Base-by-base conservation (phyloP, 2,797 vertebrate species). In the Rhabdophis nuchalis region DNA sequence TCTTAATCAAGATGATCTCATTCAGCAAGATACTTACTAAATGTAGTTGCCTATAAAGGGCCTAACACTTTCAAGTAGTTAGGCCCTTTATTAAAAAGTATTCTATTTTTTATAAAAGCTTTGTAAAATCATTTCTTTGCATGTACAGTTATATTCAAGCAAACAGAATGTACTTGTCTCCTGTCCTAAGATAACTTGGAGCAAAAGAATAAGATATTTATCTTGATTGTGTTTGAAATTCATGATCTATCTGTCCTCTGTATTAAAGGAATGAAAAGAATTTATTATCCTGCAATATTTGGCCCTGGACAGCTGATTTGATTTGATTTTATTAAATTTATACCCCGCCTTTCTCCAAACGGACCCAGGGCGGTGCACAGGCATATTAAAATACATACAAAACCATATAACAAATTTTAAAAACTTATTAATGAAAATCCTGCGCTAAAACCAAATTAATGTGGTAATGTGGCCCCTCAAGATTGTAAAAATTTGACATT, bases 1-100 rank as follows among this genome's bases (percentile, higher is more conserved):
- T 94, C 92, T 91, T 95, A 92, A 95, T 72, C 94, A 96, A 86
- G 90, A 93, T 86, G 3, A 5, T 89, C 36, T 95, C 4, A 23
- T 91, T 92, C 93, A 89, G 16, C 25, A 52, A 27, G 85, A 52
- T 6, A 29, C 92, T 95, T 93, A 93, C 7, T 58, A 92, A n/a
- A 90, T 91, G 91, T 93, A 91, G 23, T 91, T 93, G 57, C 90
- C 0, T 50, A 87, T 90, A 88, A 88, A 57, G 54, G 53, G 3
- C 0, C 46, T 61, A 46, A 54, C 89, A 77, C 20, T 87, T 61
- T 90, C 53, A 13, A 77, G 87, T 46, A 82, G 18, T 68, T 32
- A 32, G 64, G n/a, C n/a, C n/a, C 5, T 32, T 68, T 32, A 68
- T 32, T 4, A 58, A 68, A 68, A 64, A 14, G 27, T 29, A 12